These are phyloP conservation scores for Meganola albula DNA, from an alignment of 2,888 invertebrate genomes.

Conservation along the genomic window DNA sequence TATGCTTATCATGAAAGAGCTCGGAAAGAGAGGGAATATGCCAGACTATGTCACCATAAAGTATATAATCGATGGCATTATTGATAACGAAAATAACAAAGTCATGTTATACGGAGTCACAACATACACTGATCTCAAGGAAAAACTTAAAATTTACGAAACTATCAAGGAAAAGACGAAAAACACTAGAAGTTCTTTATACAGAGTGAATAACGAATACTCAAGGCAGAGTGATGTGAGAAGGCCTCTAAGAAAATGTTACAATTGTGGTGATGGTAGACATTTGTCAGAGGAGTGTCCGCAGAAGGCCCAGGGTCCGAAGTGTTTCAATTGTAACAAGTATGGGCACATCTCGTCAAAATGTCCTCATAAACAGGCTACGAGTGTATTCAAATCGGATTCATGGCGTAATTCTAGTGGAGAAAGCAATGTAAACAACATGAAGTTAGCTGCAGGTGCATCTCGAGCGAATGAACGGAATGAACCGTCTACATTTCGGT, in stretches of 20 bases:
- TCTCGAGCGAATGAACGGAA: too few species aligned
- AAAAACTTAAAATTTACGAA: too few species aligned
- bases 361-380: slow-evolving; percentile 1
- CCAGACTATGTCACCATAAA: too few species aligned
- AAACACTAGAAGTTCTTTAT: too few species aligned
- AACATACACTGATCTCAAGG: too few species aligned
- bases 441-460: background rate
- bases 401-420: slow-evolving; percentile 1
- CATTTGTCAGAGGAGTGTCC: slow-evolving; percentile 1
- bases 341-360: slow-evolving; percentile 4
- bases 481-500: too few species aligned
- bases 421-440: background rate
- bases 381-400: too few species aligned
- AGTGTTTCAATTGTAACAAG: slow-evolving; percentile 6
- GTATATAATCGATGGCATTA: background rate
- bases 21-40: slow-evolving; percentile 6
- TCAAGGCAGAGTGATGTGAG: too few species aligned
- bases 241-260: too few species aligned
- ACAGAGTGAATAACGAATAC: too few species aligned
- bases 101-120: too few species aligned
- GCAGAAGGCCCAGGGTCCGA: slow-evolving; percentile 1
- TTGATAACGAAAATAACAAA: background rate
- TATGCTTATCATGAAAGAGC: slow-evolving; percentile 10
- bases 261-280: slow-evolving; percentile 1
- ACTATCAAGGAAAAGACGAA: too few species aligned